Evolutionary conservation across 2,113 vertebrate genomes (phyloP).

Genomic region (Excalfactoria chinensis): DNA sequence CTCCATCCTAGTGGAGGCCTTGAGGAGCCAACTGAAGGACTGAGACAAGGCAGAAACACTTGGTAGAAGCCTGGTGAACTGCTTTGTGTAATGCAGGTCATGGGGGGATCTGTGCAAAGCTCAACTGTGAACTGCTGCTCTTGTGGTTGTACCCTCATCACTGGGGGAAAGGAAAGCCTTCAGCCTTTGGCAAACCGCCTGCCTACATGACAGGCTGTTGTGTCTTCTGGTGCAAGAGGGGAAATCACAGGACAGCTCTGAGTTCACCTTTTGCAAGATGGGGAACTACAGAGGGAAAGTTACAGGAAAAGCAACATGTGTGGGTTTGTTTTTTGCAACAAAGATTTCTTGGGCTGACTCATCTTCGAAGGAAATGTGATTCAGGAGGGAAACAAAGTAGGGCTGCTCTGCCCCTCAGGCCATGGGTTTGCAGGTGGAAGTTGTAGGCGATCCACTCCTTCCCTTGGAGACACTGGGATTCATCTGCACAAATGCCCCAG

Average conservation of each 20-base stretch:
- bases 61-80: neutral
- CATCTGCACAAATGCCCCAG: neutral
- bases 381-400: neutral
- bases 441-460: neutral
- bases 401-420: neutral
- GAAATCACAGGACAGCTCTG: neutral
- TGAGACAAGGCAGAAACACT: neutral
- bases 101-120: neutral
- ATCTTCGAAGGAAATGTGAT: neutral
- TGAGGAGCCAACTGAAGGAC: neutral
- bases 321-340: neutral
- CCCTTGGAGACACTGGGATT: neutral
- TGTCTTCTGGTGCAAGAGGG: fast-evolving
- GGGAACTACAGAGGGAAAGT: neutral
- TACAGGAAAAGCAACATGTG: neutral
- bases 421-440: neutral
- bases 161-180: neutral
- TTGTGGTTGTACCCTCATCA: neutral
- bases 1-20: neutral
- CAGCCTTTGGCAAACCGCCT: neutral
- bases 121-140: neutral
- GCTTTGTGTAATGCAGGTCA: neutral
- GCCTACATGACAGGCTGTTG: neutral
- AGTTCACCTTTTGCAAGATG: neutral
- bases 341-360: neutral